phyloP scores from a whole-genome alignment of 2,797 vertebrate genomes.

The Sebastiscus tertius region DNA sequence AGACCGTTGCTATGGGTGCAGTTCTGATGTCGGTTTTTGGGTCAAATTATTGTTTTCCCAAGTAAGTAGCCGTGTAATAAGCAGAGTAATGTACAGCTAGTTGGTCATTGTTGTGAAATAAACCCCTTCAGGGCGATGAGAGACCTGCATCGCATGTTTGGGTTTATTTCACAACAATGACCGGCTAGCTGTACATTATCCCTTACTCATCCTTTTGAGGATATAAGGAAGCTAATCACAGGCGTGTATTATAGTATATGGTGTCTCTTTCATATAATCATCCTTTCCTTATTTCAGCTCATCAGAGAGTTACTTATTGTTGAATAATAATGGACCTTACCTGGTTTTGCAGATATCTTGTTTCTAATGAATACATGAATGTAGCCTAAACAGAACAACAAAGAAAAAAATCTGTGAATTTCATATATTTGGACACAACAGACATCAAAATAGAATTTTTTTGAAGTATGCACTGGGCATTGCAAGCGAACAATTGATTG shows the following conservation, averaged over 20 bases:
- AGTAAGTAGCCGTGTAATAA: no score
- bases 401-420: background rate
- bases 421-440: background rate
- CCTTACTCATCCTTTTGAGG: no score
- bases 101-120: no score
- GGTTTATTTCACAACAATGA: no score
- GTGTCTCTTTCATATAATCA: background rate
- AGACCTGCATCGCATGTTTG: no score
- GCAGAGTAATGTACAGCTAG: no score
- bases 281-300: background rate
- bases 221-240: background rate
- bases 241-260: no score
- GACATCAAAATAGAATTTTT: background rate
- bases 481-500: background rate
- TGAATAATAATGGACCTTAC: slow-evolving; percentile 39
- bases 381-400: slow-evolving; percentile 63
- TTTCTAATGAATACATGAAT: slow-evolving; percentile 73
- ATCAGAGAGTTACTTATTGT: background rate
- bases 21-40: no score
- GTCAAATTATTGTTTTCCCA: no score
- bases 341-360: slow-evolving; percentile 80
- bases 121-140: no score
- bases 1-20: no score
- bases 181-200: background rate
- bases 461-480: background rate